Conservation (phyloP, 2,888 invertebrate species). For the Melieria omissa region DNA sequence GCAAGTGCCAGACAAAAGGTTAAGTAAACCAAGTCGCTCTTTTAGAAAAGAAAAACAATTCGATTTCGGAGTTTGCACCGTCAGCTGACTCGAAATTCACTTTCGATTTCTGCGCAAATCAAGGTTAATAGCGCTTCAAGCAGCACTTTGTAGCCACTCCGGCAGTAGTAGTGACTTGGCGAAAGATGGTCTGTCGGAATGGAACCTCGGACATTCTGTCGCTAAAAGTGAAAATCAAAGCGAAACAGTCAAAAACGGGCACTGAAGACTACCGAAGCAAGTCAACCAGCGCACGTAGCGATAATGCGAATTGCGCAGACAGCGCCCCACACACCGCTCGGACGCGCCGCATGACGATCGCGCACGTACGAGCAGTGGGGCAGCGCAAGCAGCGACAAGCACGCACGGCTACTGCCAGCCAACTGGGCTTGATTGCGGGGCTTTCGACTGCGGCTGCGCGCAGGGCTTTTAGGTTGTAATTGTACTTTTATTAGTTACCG, state of each 20-base stretch:
- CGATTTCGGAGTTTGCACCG: not conserved
- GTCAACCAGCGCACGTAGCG: not conserved
- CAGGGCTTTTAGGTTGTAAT: not conserved
- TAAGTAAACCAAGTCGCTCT: no score
- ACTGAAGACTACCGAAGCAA: constrained; percentile 7
- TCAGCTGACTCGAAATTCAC: constrained; percentile 12
- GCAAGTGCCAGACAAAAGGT: no score
- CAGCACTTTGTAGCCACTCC: no score
- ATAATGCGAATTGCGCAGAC: not conserved
- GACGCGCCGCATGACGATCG: constrained; percentile 8
- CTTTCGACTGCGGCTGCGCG: not conserved
- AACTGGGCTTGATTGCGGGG: no score
- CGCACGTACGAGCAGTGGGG: not conserved
- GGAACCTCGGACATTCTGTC: constrained; percentile 17
- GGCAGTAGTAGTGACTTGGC: constrained; percentile 21
- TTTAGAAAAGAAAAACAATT: no score
- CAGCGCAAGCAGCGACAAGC: no score
- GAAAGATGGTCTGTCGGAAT: constrained; percentile 20
- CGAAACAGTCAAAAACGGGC: not conserved
- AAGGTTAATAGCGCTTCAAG: constrained; percentile 13
- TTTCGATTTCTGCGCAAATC: constrained; percentile 20
- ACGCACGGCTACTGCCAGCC: no score
- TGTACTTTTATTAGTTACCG: constrained; percentile 10
- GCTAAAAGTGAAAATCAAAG: constrained; percentile 12
- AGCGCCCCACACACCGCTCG: not conserved